Conservation (phyloP, 2,888 invertebrate genomes). For the Coelinius sp. region DNA sequence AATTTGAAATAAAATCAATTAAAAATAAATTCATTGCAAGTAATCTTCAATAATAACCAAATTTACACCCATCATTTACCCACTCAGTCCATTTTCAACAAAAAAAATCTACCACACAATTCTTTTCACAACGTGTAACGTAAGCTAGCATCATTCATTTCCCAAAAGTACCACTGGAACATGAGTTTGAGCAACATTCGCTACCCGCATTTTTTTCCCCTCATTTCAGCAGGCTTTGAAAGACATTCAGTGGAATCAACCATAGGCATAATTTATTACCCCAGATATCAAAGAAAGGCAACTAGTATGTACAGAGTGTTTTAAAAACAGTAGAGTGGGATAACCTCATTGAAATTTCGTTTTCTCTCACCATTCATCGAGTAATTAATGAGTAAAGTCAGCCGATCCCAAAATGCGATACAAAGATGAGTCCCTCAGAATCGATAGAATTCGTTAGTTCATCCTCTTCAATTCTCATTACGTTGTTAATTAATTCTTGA, state of each 20-base stretch:
- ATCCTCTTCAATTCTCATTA: background rate
- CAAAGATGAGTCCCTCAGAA: background rate
- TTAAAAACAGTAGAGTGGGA: no score
- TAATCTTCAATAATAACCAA: no score
- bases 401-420: background rate
- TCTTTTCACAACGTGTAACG: background rate
- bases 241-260: background rate
- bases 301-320: no score
- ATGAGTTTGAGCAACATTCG: background rate
- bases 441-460: background rate
- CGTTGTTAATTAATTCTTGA: background rate
- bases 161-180: background rate
- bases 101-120: background rate
- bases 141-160: background rate
- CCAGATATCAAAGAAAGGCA: background rate
- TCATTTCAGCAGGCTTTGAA: background rate
- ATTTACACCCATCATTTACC: no score
- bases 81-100: no score
- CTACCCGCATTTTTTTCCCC: conserved; percentile 5
- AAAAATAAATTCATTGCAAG: no score
- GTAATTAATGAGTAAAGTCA: no score
- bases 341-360: no score
- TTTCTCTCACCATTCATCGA: no score
- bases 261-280: background rate
- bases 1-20: no score